Base-by-base conservation (phyloP, 2,797 vertebrate genomes). In the Diceros bicornis region DNA sequence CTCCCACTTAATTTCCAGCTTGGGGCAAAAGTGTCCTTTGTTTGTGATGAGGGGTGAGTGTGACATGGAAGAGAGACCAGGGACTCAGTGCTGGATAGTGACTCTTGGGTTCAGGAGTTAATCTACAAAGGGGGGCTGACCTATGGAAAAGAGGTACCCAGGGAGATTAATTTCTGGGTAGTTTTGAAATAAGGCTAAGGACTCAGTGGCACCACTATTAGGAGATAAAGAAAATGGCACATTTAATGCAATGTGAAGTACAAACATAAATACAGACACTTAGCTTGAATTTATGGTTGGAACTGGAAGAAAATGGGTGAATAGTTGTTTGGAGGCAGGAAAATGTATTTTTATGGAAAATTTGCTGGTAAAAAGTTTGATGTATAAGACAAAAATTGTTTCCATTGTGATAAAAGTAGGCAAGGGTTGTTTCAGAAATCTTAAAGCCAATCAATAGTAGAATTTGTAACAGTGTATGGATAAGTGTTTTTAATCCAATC, bases 41-140 rank as follows among this genome's bases (percentile, higher is more conserved):
- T 94, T 1, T 98, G 98, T 86, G 9, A 98, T 2, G 6, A 78
- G 74, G 98, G 98, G 98, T 98, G 96, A 98, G 57, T 52, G 50
- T 52, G 14, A 13, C 14, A 13, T 52, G 50, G 3, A 52, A 52
- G 13, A 14, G 98, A 84, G 29, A 41, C 8, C 78, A 66, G 23
- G 25, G 44, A 47, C 25, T 17, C 3, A 18, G 29, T 29, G 25
- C 18, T 47, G 4, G 4, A 17, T 16, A 41, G 47, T 34, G 20
- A 47, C n/a, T 62, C 59, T 81, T 62, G 23, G 25, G 18, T 47
- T 69, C 62, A n/a, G 21, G 71, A n/a, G 27, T n/a, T n/a, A 41
- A 77, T 4, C 69, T 21, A 41, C 13, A 44, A 72, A 41, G 37
- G 21, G 37, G 11, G 5, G 7, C 64, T 55, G 27, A 16, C 8